Base-by-base conservation (phyloP, 2,113 vertebrate species). In the Laticauda colubrina region DNA sequence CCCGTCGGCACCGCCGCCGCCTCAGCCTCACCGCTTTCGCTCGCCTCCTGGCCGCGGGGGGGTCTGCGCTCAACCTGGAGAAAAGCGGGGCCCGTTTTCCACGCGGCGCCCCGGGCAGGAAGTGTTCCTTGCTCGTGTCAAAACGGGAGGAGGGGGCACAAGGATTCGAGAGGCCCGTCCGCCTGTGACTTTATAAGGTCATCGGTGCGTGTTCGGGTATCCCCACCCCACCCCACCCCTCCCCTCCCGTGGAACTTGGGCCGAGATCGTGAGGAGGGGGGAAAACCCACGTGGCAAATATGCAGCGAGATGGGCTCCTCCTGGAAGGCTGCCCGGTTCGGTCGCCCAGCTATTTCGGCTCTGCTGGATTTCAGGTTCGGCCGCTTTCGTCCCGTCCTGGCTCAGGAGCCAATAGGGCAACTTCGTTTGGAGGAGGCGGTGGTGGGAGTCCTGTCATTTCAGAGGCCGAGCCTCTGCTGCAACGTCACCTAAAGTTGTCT, bases 181-280 rank as follows among this genome's bases (percentile, higher is more conserved):
- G 53, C 23, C 34, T 7, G 34, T 88, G 23, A 29, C 91, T 92
- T 93, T 93, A 89, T 89, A 93, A 89, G 92, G 92, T 43, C 92
- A 93, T 93, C 29, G 4, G 43, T 6, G n/a, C 4, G 57, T 26
- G 91, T 85, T 12, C 26, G 14, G 43, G 12, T 43, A 26, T 29
- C 0, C 8, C 5, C 8, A 18, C 7, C 21, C 34, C 34, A 1
- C 34, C 1, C 34, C 34, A 39, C 8, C 5, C 4, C 26, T 3
- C 21, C 0, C 8, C 5, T 4, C 26, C 7, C 21, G 14, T 48
- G 90, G 81, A 18, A 59, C 90, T 51, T 6, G 15, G 75, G 14
- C 39, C 20, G 18, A 23, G 61, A 34, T n/a, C 26, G 4, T 43
- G 45, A 69, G 57, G 39, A 10, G 1, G 8, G 1, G 29, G 15